phyloP scores from a whole-genome alignment of 1,140 invertebrate genomes.

The Hydropsyche tenuis region DNA sequence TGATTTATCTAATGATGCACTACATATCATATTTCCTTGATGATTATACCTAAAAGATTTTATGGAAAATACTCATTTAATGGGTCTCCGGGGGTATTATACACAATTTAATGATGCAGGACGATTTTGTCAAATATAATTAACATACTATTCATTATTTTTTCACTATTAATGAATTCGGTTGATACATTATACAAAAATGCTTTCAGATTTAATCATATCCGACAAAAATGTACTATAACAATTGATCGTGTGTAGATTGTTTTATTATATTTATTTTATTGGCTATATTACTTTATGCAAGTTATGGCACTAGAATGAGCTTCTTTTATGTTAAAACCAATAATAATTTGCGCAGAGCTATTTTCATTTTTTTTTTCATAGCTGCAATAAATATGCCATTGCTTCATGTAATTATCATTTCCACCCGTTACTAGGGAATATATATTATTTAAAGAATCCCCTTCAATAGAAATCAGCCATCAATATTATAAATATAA shows the following conservation, averaged over 20 bases:
- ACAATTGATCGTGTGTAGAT: neutral
- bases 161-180: no score
- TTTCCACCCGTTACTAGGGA: conserved; percentile 74
- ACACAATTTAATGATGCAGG: no score
- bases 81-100: no score
- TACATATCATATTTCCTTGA: conserved; percentile 68
- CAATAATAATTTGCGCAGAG: conserved; percentile 50
- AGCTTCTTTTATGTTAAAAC: conserved; percentile 54
- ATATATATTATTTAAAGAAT: conserved; percentile 55
- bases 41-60: conserved; percentile 62
- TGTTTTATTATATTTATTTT: neutral
- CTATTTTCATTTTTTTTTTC: conserved; percentile 7
- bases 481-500: conserved; percentile 11
- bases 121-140: no score
- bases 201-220: no score
- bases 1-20: conserved; percentile 74
- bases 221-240: no score
- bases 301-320: conserved; percentile 67
- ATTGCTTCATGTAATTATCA: conserved; percentile 76
- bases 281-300: conserved; percentile 53
- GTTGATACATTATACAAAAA: no score
- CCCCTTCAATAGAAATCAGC: conserved; percentile 29
- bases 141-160: no score
- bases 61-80: neutral
- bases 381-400: conserved; percentile 57